Base-by-base conservation (phyloP, 64 coral and sea anemone species). In the Porites australiensis region DNA sequence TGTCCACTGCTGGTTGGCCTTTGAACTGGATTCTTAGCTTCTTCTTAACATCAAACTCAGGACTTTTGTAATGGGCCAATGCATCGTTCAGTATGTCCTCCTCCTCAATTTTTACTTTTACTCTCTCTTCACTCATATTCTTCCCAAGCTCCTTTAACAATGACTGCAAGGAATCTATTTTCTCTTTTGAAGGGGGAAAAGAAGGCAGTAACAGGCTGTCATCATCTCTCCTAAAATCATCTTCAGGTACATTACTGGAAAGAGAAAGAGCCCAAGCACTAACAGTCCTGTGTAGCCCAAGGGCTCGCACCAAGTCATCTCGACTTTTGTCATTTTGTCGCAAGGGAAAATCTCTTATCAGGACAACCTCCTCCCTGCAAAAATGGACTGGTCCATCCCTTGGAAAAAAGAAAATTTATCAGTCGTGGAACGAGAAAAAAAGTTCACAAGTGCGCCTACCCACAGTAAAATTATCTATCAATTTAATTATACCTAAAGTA, bases 41-140 rank as follows among this genome's bases (percentile, higher is more conserved):
- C 37, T 88, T 88, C 8, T 22, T 75, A 19, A 37, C 4, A 22
- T 88, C 87, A 88, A 77, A 77, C 10, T 50, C 19, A 50, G 87
- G 71, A 88, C 77, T 54, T 46, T 77, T 88, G 18, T 74, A 88
- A 76, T 75, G 77, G 16, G 53, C 87, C 68, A 88, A 21, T 45
- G 61, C 88, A 79, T 79, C 88, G 51, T 64, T 66, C 70, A 75
- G 15, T 5, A 75, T 18, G 57, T 54, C 50, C 18, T 55, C 13
- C 57, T 78, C 49, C 18, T 54, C 50, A 54, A 78, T 50, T 55
- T 5, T 78, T 14, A 78, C 3, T 19, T 54, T 78, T 55, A 55
- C 50, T 54, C 57, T 78, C 75, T 78, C 18, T 5, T 13, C 23
- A 55, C 75, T 78, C 14, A 78, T 55, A 78, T 50, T 50, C 57